Evolutionary conservation across 2,113 vertebrate species (phyloP).

Genomic region (Perognathus longimembris): DNA sequence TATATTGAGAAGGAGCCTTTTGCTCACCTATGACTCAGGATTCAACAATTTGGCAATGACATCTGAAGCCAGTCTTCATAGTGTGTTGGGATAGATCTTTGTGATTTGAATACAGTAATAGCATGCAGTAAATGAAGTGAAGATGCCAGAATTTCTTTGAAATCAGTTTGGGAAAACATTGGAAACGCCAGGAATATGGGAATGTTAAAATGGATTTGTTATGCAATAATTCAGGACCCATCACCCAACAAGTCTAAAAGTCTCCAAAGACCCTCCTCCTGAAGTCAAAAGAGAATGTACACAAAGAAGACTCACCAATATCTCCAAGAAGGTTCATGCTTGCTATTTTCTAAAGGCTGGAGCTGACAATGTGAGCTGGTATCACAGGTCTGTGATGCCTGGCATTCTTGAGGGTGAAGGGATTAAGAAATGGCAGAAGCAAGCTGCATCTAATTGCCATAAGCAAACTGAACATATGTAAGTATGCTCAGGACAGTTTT

Average conservation of each 20-base stretch:
- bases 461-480: background rate
- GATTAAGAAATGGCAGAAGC: constrained; percentile 47
- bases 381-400: background rate
- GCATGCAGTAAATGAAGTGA: background rate
- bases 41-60: background rate
- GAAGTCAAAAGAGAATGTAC: background rate
- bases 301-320: background rate
- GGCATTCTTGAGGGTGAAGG: background rate
- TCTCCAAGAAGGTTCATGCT: background rate
- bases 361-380: background rate
- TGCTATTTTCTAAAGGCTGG: background rate
- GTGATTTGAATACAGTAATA: background rate
- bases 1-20: background rate
- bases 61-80: background rate
- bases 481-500: constrained; percentile 22
- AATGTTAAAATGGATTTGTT: background rate
- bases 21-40: constrained; percentile 7
- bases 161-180: background rate
- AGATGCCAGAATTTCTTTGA: constrained; percentile 38
- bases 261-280: background rate
- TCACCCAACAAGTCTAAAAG: background rate
- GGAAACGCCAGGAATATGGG: background rate
- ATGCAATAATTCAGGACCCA: background rate
- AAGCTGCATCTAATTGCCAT: background rate
- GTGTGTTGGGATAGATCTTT: background rate